These are phyloP conservation scores for Oreochromis grahami DNA, from an alignment of 2,797 vertebrate genomes.

Conservation along the genomic window DNA sequence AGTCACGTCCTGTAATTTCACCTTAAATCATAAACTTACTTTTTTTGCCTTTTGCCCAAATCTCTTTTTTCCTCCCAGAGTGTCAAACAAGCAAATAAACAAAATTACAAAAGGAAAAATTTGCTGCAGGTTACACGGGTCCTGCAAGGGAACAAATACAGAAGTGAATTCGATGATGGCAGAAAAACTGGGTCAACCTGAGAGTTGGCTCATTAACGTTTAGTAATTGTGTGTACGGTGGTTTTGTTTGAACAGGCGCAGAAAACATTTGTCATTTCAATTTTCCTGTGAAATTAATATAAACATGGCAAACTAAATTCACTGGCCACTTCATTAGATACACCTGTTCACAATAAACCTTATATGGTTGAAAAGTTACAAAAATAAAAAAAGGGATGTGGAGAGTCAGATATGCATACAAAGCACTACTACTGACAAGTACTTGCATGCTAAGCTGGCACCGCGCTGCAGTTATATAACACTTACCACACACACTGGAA, in stretches of 20 bases:
- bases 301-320: neutral
- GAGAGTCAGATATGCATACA: neutral
- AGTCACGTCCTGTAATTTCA: neutral
- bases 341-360: accelerated
- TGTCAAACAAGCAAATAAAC: neutral
- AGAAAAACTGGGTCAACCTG: neutral
- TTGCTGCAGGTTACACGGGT: neutral
- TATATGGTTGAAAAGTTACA: neutral
- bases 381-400: neutral
- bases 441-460: neutral
- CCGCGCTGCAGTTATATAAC: neutral
- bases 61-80: neutral
- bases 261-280: neutral
- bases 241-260: neutral
- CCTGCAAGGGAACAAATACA: neutral
- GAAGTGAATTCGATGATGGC: neutral
- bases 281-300: neutral
- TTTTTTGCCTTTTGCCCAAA: neutral
- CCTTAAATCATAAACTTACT: neutral
- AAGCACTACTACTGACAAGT: neutral
- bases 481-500: neutral
- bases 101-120: neutral
- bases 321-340: neutral
- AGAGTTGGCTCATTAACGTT: neutral
- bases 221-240: neutral